Conservation (phyloP, 1,140 invertebrate species). For the Andricus grossulariae region DNA sequence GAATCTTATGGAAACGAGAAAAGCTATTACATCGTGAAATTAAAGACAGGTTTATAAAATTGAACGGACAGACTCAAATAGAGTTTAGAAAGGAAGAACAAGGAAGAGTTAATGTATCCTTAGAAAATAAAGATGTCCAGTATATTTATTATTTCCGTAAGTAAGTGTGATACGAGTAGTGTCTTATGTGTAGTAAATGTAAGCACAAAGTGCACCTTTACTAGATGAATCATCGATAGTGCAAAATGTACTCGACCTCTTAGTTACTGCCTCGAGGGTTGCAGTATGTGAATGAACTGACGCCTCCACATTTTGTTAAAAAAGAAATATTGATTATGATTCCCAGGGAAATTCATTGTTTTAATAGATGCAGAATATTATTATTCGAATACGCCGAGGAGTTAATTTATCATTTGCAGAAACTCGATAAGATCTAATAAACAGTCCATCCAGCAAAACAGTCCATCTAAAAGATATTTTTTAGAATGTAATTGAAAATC, state of each 20-base stretch:
- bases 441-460: too few relatives aligned
- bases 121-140: not conserved
- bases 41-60: too few relatives aligned
- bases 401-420: too few relatives aligned
- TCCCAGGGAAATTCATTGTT: not conserved
- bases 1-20: too few relatives aligned
- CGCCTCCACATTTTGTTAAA: not conserved
- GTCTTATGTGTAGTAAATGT: not conserved
- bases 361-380: not conserved
- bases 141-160: slow-evolving; percentile 22
- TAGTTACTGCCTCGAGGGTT: slow-evolving; percentile 11
- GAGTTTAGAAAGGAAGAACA: not conserved
- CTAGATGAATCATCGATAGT: slow-evolving; percentile 17
- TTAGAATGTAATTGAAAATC: too few relatives aligned
- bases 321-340: not conserved
- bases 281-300: not conserved
- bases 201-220: not conserved
- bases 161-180: slow-evolving; percentile 3
- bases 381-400: too few relatives aligned
- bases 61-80: not conserved
- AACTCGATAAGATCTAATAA: too few relatives aligned
- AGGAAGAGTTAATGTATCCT: not conserved
- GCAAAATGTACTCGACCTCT: not conserved
- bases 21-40: too few relatives aligned
- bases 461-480: too few relatives aligned